phyloP scores from a whole-genome alignment of 2,113 vertebrate genomes.

The Sinocyclocheilus grahami region DNA sequence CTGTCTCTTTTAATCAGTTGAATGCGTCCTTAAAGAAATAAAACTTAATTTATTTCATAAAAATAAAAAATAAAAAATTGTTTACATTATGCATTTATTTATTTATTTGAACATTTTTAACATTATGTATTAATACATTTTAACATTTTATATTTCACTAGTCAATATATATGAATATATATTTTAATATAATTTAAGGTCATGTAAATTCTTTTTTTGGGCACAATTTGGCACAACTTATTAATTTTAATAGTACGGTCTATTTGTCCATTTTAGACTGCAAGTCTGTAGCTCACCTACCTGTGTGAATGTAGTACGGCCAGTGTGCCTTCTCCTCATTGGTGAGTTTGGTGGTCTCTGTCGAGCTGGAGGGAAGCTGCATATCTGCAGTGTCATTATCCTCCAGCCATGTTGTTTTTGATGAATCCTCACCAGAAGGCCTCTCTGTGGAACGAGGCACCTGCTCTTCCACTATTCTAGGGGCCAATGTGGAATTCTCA shows the following conservation, averaged over 20 bases:
- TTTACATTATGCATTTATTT: too few relatives aligned
- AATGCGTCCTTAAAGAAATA: background rate
- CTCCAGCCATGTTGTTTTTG: constrained; percentile 79
- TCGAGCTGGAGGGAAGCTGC: constrained; percentile 78
- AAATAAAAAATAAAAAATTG: too few relatives aligned
- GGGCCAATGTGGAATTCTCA: constrained; percentile 65
- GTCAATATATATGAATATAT: background rate
- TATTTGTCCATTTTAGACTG: background rate
- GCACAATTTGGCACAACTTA: background rate
- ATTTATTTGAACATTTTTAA: too few relatives aligned
- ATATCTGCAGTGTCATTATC: constrained; percentile 74
- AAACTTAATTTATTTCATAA: background rate
- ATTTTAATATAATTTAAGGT: background rate
- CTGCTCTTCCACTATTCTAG: constrained; percentile 54
- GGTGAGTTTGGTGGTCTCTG: constrained; percentile 63
- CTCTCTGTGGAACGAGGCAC: constrained; percentile 46
- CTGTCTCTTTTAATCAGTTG: background rate
- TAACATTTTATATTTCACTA: background rate
- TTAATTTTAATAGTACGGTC: background rate
- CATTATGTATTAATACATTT: background rate
- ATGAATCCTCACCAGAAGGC: constrained; percentile 56
- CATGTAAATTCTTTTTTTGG: too few relatives aligned
- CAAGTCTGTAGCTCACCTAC: constrained; percentile 72
- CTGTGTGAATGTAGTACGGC: constrained; percentile 90
- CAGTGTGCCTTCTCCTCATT: constrained; percentile 65